A percentile compares a stretch with the other conserved stretches of the same genome.
Conservation (phyloP, 2,113 vertebrate genomes). For the Rutilus rutilus region DNA sequence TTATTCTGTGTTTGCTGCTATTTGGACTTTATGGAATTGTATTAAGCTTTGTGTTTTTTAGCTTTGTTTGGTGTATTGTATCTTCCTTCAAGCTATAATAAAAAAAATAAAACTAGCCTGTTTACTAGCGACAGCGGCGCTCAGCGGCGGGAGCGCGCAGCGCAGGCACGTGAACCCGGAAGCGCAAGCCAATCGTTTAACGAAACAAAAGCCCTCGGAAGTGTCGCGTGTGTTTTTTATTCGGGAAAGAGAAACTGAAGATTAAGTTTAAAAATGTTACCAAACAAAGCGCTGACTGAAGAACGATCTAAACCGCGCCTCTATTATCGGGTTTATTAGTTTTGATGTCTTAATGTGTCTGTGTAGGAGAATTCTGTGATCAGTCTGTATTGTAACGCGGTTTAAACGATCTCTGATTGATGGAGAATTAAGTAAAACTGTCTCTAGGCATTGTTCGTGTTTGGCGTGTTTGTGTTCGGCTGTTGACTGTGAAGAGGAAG, state of each 20-base stretch:
- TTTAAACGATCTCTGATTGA: neutral
- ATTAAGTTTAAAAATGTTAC: slow-evolving; percentile 40
- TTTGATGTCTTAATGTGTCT: neutral
- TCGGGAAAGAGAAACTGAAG: slow-evolving; percentile 26
- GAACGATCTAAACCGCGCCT: neutral
- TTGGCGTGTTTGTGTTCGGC: neutral
- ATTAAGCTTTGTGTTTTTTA: no score
- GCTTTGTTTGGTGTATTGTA: no score
- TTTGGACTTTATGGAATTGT: no score
- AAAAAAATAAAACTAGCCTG: no score
- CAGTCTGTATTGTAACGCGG: no score
- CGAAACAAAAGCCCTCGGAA: slow-evolving; percentile 59
- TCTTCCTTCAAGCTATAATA: no score
- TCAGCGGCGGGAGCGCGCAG: neutral
- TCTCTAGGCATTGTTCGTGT: neutral
- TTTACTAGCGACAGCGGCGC: neutral
- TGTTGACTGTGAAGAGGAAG: neutral
- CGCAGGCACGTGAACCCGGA: slow-evolving; percentile 58
- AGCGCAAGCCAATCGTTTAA: slow-evolving; percentile 49
- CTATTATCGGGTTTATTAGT: neutral
- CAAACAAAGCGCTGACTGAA: slow-evolving; percentile 1
- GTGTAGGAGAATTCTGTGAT: neutral
- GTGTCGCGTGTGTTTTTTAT: slow-evolving; percentile 31
- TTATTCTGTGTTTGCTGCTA: no score
- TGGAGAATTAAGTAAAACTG: neutral